A percentile compares a stretch with the other conserved stretches of the same genome.
Evolutionary conservation across 2,888 invertebrate species (phyloP).

Genomic region (Urechis unicinctus): DNA sequence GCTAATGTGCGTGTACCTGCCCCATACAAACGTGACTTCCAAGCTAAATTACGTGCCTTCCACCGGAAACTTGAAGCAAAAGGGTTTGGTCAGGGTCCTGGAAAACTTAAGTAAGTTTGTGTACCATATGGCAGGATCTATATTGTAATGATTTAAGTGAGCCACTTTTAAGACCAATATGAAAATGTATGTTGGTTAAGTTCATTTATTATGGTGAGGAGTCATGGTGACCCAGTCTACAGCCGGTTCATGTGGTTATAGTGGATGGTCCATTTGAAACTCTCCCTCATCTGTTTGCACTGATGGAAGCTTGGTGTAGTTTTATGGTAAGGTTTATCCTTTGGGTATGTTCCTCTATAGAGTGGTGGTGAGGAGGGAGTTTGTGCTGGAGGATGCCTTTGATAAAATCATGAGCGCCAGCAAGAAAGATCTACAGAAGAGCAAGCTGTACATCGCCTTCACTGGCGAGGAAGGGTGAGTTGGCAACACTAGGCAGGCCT

Average conservation of each 20-base stretch:
- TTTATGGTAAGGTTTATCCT: neutral
- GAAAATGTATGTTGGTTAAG: no score
- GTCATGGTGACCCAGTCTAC: no score
- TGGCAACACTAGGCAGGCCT: neutral
- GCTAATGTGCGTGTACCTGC: constrained; percentile 77
- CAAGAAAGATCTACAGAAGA: constrained; percentile 90
- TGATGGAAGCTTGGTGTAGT: no score
- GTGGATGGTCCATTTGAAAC: no score
- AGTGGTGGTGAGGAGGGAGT: constrained; percentile 84
- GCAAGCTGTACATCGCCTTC: constrained; percentile 81
- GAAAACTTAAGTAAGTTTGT: constrained; percentile 80
- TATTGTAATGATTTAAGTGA: neutral
- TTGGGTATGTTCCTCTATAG: constrained; percentile 53
- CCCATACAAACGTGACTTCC: constrained; percentile 87
- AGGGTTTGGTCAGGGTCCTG: constrained; percentile 94
- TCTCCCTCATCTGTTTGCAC: no score
- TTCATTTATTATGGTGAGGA: no score
- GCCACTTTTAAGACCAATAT: no score
- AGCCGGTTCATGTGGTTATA: no score
- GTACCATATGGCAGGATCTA: neutral
- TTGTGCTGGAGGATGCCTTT: constrained; percentile 91
- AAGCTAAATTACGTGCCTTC: constrained; percentile 88
- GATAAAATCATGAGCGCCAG: constrained; percentile 92
- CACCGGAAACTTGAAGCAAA: constrained; percentile 91
- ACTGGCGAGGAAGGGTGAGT: constrained; percentile 77